These are phyloP conservation scores for Callospermophilus lateralis DNA, from an alignment of 2,113 vertebrate species.

Conservation along the genomic window DNA sequence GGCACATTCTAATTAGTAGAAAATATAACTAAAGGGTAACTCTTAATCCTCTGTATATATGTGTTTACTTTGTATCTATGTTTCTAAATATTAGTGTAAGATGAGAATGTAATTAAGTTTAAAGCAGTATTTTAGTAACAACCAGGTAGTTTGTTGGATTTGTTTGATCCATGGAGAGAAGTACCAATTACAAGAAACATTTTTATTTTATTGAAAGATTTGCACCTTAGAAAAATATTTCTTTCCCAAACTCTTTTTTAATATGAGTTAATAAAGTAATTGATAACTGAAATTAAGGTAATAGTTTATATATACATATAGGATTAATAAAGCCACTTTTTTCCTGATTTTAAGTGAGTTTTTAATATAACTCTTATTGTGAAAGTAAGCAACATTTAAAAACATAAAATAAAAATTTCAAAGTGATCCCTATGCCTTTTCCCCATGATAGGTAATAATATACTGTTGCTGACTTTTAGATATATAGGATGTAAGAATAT, in stretches of 20 bases:
- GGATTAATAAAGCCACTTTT: conserved; percentile 63
- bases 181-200: conserved; percentile 80
- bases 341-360: not conserved
- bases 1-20: not conserved
- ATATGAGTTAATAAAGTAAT: conserved; percentile 78
- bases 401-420: conserved; percentile 35
- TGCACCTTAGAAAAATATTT: conserved; percentile 78
- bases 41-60: not conserved
- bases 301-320: conserved; percentile 40
- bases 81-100: conserved; percentile 65
- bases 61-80: not conserved
- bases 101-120: conserved; percentile 73
- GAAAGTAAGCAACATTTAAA: conserved; percentile 46
- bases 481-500: not conserved
- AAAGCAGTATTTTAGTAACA: conserved; percentile 79
- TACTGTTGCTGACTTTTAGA: not conserved
- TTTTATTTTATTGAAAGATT: conserved; percentile 79
- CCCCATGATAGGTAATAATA: not conserved
- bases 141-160: conserved; percentile 76
- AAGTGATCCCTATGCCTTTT: not conserved
- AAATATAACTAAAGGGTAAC: not conserved
- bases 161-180: conserved; percentile 77
- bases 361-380: not conserved
- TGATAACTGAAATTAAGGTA: conserved; percentile 67
- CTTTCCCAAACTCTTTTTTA: conserved; percentile 62